A percentile compares a stretch with the other conserved stretches of the same genome.
Evolutionary conservation across 1,140 invertebrate species (phyloP).

Genomic region (Apis florea): DNA sequence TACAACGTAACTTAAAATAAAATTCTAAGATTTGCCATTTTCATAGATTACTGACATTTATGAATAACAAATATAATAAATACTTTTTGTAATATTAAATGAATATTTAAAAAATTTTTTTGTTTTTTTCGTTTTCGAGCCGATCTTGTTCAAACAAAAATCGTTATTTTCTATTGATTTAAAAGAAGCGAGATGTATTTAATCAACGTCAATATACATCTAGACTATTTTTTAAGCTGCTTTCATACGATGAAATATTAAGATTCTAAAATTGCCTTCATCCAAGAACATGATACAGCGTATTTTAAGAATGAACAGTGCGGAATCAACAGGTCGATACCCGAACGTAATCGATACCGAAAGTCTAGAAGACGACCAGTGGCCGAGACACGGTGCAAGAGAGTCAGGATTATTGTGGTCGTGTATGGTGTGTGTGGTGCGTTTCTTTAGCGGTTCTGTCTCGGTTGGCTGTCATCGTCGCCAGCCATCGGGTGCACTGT

Average conservation of each 20-base stretch:
- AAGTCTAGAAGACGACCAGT: constrained; percentile 43
- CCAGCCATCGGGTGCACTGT: constrained; percentile 34
- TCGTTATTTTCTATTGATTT: neutral
- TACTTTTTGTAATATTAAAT: neutral
- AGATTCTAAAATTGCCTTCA: constrained; percentile 14
- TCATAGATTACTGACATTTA: neutral
- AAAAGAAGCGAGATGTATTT: neutral
- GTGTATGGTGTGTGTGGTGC: constrained; percentile 8
- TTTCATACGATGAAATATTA: constrained; percentile 3
- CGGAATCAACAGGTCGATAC: constrained; percentile 67
- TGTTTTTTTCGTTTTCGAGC: neutral
- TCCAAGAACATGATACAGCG: constrained; percentile 36
- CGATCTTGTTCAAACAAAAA: neutral
- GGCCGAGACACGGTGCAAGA: constrained; percentile 11
- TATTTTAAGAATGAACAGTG: constrained; percentile 19
- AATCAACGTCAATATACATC: neutral
- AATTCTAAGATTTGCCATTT: neutral
- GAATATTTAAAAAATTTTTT: too few relatives aligned
- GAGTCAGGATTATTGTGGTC: constrained; percentile 44
- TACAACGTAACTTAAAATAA: neutral
- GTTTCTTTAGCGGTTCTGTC: constrained; percentile 38
- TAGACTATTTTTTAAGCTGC: neutral
- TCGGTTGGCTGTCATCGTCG: constrained; percentile 27
- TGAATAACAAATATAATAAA: neutral
- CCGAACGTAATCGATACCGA: constrained; percentile 54